Percentiles rank a stretch among this genome's conserved stretches.
phyloP scores from a whole-genome alignment of 1,140 invertebrate species.

The Sitodiplosis mosellana region DNA sequence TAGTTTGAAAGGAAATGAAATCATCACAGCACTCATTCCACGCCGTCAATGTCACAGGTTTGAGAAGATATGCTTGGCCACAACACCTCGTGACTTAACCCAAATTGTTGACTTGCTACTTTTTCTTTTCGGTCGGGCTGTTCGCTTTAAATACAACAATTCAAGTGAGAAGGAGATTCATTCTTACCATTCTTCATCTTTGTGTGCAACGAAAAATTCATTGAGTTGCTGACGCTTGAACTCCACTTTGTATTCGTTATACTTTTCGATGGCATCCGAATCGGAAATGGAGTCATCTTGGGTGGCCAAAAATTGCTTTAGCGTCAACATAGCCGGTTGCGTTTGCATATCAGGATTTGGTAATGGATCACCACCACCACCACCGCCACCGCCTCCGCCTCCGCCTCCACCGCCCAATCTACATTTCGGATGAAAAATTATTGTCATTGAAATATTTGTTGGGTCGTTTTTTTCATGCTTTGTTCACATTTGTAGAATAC shows the following conservation, averaged over 20 bases:
- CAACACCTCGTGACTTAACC: too few species aligned
- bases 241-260: slow-evolving; percentile 97
- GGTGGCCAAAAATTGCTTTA: slow-evolving; percentile 89
- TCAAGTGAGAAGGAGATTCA: too few species aligned
- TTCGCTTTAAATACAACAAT: neutral
- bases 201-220: slow-evolving; percentile 97
- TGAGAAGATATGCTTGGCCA: too few species aligned
- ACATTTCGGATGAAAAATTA: neutral
- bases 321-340: slow-evolving; percentile 89
- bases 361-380: neutral
- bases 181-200: slow-evolving; percentile 98
- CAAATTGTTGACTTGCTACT: too few species aligned
- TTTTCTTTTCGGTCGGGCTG: too few species aligned
- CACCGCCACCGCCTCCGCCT: neutral
- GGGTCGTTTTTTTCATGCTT: too few species aligned
- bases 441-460: too few species aligned
- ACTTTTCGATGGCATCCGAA: slow-evolving; percentile 90
- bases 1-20: too few species aligned
- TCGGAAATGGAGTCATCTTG: slow-evolving; percentile 97
- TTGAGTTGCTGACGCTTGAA: slow-evolving; percentile 91
- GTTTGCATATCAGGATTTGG: slow-evolving; percentile 25
- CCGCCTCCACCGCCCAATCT: neutral
- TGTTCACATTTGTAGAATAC: too few species aligned
- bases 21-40: too few species aligned
- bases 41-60: too few species aligned